These are phyloP conservation scores for Prunella fulvescens DNA, from an alignment of 2,113 vertebrate genomes.

Conservation along the genomic window DNA sequence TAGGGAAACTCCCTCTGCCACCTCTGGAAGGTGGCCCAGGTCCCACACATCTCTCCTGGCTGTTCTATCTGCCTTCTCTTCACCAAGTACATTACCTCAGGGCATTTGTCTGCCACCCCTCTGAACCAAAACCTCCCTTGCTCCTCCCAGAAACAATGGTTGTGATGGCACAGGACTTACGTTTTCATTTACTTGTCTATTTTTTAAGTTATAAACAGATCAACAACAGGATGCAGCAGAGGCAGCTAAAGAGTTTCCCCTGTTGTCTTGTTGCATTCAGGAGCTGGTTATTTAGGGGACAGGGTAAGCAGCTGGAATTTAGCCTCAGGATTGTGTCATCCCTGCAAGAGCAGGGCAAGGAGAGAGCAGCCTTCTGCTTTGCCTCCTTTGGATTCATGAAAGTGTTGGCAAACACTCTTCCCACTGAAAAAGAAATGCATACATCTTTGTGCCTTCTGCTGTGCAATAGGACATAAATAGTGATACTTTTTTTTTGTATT, in stretches of 20 bases:
- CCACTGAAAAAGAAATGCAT: background rate
- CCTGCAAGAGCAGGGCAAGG: background rate
- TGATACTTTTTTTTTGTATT: background rate
- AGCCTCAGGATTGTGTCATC: background rate
- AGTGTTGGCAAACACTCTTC: background rate
- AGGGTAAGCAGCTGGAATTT: background rate
- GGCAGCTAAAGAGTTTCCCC: slow-evolving; percentile 15
- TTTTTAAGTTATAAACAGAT: background rate
- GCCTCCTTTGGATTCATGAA: background rate
- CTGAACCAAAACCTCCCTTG: background rate
- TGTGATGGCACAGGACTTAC: background rate
- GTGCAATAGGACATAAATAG: background rate
- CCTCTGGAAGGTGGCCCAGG: background rate
- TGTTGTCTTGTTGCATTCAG: background rate
- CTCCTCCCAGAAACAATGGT: slow-evolving; percentile 11
- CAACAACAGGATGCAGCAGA: slow-evolving; percentile 15
- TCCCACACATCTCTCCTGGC: background rate
- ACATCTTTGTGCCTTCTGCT: background rate
- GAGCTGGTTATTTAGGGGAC: background rate
- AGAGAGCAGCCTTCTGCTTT: background rate
- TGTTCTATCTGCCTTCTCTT: background rate
- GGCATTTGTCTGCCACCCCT: background rate
- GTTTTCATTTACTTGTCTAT: background rate
- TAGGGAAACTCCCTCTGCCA: background rate
- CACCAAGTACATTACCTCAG: background rate